Conservation (phyloP, 2,113 vertebrate species). For the Delphinapterus leucas region DNA sequence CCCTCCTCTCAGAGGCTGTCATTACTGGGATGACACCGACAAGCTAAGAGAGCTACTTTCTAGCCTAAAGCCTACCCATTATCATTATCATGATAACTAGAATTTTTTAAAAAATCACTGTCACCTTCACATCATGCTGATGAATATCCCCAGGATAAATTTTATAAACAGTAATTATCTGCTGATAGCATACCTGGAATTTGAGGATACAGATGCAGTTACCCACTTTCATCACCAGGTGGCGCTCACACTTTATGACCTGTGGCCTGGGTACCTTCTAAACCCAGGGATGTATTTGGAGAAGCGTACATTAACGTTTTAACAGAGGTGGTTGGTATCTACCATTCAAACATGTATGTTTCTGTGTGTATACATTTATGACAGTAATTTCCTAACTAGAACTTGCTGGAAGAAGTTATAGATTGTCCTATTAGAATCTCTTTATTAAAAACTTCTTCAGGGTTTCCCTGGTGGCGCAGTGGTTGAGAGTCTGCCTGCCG, state of each 20-base stretch:
- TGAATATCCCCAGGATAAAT: neutral
- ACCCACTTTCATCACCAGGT: slow-evolving; percentile 31
- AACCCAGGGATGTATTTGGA: neutral
- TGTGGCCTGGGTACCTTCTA: neutral
- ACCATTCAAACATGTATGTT: neutral
- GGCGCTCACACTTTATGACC: slow-evolving; percentile 22
- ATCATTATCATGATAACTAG: neutral
- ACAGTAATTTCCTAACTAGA: neutral
- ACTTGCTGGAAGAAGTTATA: neutral
- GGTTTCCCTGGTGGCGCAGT: too few species aligned
- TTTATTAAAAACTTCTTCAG: neutral
- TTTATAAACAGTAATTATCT: neutral
- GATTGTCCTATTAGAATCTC: neutral
- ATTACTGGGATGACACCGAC: neutral
- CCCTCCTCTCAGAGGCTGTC: neutral
- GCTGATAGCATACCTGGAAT: neutral
- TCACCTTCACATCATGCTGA: neutral
- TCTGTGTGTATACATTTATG: neutral
- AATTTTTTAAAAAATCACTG: neutral
- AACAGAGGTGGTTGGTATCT: neutral
- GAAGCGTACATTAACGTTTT: neutral
- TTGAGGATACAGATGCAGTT: neutral
- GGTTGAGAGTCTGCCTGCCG: too few species aligned
- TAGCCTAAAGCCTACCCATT: neutral
- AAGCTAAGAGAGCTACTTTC: neutral